Evolutionary conservation across 2,888 invertebrate genomes (phyloP).

Genomic region (Suillia variegata): DNA sequence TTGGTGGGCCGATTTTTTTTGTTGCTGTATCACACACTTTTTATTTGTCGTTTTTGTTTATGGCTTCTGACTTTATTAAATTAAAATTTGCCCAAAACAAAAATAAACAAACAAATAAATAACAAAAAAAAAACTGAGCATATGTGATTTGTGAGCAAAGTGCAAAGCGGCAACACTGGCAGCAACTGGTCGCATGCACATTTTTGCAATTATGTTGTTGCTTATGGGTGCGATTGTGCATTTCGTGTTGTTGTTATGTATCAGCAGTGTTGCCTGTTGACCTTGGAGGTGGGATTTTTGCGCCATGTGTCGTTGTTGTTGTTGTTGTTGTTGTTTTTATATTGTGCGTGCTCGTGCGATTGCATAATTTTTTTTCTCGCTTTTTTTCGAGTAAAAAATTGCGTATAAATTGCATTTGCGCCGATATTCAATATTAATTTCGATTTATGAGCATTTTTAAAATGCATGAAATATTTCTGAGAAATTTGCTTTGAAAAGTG

Average conservation of each 20-base stretch:
- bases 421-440: neutral
- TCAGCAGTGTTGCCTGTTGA: slow-evolving; percentile 12
- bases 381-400: neutral
- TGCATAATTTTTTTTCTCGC: slow-evolving; percentile 2
- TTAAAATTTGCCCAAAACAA: neutral
- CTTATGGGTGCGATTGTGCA: no score
- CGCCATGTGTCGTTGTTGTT: neutral
- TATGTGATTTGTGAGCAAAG: neutral
- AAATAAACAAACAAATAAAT: no score
- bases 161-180: neutral
- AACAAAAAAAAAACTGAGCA: no score
- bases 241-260: slow-evolving; percentile 3
- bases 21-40: no score
- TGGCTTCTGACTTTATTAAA: neutral
- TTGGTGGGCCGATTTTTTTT: no score
- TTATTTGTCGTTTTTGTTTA: neutral
- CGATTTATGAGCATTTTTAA: neutral
- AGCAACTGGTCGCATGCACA: neutral
- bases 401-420: neutral
- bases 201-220: slow-evolving; percentile 5
- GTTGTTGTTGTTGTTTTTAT: neutral
- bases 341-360: neutral
- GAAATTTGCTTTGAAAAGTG: no score
- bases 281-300: neutral
- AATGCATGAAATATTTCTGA: neutral